These are phyloP conservation scores for Tetheella fluctuosa DNA, from an alignment of 2,888 invertebrate genomes.

Conservation along the genomic window DNA sequence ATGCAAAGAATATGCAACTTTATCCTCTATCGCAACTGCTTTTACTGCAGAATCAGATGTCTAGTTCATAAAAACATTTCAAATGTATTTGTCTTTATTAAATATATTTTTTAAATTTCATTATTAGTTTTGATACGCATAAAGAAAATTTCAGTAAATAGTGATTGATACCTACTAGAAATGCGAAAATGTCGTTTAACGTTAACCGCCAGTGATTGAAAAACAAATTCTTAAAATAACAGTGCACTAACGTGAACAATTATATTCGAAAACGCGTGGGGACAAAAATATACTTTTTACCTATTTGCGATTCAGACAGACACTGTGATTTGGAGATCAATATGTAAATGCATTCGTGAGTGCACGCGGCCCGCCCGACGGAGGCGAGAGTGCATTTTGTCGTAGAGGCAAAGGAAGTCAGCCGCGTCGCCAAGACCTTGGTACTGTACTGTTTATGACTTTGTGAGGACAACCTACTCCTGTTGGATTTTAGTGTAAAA, in stretches of 20 bases:
- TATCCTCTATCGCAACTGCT: too few relatives aligned
- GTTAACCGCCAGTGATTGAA: conserved; percentile 24
- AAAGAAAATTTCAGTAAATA: conserved; percentile 24
- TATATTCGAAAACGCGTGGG: conserved; percentile 24
- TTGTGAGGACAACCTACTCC: conserved; percentile 47
- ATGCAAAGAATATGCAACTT: too few relatives aligned
- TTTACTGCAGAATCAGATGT: not conserved
- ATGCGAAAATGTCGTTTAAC: conserved; percentile 37
- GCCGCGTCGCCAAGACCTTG: conserved; percentile 52
- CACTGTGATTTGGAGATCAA: conserved; percentile 74
- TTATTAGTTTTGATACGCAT: conserved; percentile 17
- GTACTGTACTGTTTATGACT: conserved; percentile 61
- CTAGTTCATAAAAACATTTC: not conserved
- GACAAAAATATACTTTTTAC: conserved; percentile 57
- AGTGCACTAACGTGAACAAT: conserved; percentile 2
- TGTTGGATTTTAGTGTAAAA: conserved; percentile 44
- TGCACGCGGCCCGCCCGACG: conserved; percentile 48
- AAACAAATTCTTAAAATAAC: conserved; percentile 25
- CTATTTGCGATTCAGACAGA: conserved; percentile 62
- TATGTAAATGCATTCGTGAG: conserved; percentile 78
- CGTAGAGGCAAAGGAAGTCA: conserved; percentile 62
- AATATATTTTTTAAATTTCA: too few relatives aligned
- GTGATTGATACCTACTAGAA: conserved; percentile 36
- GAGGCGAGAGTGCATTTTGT: conserved; percentile 77
- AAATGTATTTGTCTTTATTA: not conserved